These are phyloP conservation scores for Gerris buenoi DNA, from an alignment of 1,140 invertebrate species.

Conservation along the genomic window DNA sequence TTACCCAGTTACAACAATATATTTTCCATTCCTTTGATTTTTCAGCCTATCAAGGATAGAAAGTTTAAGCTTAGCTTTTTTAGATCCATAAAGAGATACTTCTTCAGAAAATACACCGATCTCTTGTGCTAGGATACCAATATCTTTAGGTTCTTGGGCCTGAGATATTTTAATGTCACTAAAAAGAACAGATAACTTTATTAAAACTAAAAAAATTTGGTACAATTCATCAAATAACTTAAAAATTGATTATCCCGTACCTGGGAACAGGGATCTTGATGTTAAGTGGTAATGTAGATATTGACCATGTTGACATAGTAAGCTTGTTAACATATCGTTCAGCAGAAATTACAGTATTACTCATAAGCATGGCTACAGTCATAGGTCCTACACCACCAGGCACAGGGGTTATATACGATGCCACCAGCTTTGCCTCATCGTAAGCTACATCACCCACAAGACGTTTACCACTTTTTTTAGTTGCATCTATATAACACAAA, in stretches of 20 bases:
- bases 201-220: too few species aligned
- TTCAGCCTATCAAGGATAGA: constrained; percentile 60
- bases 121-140: constrained; percentile 60
- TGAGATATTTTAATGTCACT: constrained; percentile 83
- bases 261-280: constrained; percentile 51
- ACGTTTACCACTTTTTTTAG: constrained; percentile 65
- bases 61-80: constrained; percentile 89
- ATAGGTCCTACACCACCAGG: constrained; percentile 96
- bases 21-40: constrained; percentile 63
- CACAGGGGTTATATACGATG: constrained; percentile 87
- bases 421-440: constrained; percentile 57
- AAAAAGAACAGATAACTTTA: too few species aligned
- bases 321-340: constrained; percentile 40
- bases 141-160: constrained; percentile 73
- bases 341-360: constrained; percentile 82
- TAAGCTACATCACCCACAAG: constrained; percentile 92
- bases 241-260: too few species aligned
- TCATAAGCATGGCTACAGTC: constrained; percentile 96
- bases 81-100: constrained; percentile 78
- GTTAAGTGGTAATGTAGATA: constrained; percentile 43
- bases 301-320: constrained; percentile 42
- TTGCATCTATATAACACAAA: constrained; percentile 65
- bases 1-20: constrained; percentile 88
- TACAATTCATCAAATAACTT: too few species aligned
- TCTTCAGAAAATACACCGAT: constrained; percentile 69